phyloP scores from a whole-genome alignment of 2,888 invertebrate species.

The Carterocephalus palaemon region DNA sequence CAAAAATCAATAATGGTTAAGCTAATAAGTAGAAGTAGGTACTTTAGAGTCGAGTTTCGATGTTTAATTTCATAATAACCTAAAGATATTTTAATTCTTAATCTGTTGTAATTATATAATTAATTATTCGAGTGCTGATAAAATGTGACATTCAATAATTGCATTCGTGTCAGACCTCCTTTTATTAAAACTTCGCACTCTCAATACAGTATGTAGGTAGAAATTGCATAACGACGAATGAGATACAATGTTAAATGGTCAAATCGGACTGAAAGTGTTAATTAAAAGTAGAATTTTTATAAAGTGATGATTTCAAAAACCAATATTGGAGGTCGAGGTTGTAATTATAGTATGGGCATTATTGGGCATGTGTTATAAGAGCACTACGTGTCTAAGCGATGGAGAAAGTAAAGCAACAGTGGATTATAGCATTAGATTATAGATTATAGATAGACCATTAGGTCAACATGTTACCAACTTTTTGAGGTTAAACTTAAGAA shows the following conservation, averaged over 20 bases:
- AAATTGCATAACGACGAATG: conserved; percentile 9
- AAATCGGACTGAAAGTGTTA: conserved; percentile 5
- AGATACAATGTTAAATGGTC: neutral
- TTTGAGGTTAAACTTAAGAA: too few species aligned
- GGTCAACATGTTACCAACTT: too few species aligned
- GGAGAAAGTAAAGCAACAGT: too few species aligned
- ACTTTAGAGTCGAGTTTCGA: too few species aligned
- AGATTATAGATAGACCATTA: too few species aligned
- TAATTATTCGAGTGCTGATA: conserved; percentile 11
- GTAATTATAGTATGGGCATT: conserved; percentile 10
- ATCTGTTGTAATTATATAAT: conserved; percentile 3
- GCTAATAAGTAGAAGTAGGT: too few species aligned
- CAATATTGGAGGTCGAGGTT: conserved; percentile 3
- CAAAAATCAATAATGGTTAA: too few species aligned
- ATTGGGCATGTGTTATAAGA: too few species aligned
- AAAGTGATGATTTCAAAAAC: neutral
- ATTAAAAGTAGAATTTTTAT: conserved; percentile 14
- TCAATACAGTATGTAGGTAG: too few species aligned
- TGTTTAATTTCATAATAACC: neutral
- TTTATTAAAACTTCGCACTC: conserved; percentile 3
- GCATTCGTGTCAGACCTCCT: neutral
- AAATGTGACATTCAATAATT: conserved; percentile 17
- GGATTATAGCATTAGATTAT: too few species aligned
- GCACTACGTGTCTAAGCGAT: too few species aligned
- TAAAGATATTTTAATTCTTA: conserved; percentile 3